These are phyloP conservation scores for Ptycholaimellus sp. DNA, from an alignment of 2,888 invertebrate genomes.

Conservation along the genomic window DNA sequence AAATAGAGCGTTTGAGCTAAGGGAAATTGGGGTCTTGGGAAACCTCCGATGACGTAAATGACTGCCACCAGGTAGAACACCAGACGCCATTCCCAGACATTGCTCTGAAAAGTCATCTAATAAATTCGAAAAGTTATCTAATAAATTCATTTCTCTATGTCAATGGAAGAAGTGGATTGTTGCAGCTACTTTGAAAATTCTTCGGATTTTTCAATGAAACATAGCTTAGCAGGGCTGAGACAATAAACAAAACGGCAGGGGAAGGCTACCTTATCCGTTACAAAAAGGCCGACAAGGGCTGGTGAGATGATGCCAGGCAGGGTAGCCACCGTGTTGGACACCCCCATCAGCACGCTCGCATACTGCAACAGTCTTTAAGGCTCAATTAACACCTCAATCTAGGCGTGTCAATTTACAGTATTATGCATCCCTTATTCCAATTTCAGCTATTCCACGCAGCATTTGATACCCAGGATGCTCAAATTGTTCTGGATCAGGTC, in stretches of 20 bases:
- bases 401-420: no score
- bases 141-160: neutral
- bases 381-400: no score
- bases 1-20: no score
- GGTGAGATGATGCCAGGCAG: slow-evolving; percentile 76
- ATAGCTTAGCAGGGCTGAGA: no score
- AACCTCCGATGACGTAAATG: slow-evolving; percentile 57
- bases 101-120: slow-evolving; percentile 33
- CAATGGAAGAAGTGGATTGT: neutral
- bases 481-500: neutral
- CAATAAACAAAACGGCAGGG: slow-evolving; percentile 1
- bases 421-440: no score
- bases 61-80: slow-evolving; percentile 62
- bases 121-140: slow-evolving; percentile 1
- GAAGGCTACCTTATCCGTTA: slow-evolving; percentile 41
- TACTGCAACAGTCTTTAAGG: slow-evolving; percentile 30
- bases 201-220: no score
- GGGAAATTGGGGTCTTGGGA: no score
- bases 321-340: slow-evolving; percentile 69
- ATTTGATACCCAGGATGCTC: neutral
- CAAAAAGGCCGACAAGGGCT: slow-evolving; percentile 50
- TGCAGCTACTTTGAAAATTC: no score
- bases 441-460: no score
- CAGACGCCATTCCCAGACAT: slow-evolving; percentile 53
- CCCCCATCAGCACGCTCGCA: slow-evolving; percentile 68